phyloP scores from a whole-genome alignment of 1,140 invertebrate genomes.

The Polypedilum pembai region DNA sequence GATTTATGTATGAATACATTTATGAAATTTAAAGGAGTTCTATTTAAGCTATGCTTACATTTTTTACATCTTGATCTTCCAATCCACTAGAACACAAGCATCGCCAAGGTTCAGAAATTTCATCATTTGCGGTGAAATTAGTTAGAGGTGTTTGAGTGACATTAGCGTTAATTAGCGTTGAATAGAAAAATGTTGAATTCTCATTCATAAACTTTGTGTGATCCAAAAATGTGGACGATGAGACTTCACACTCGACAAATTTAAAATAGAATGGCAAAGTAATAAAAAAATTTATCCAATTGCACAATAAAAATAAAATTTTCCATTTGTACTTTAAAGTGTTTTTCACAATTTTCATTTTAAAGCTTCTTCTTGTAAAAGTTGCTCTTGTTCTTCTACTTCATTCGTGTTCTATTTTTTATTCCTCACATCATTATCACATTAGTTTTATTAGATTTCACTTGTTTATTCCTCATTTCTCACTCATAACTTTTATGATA shows the following conservation, averaged over 20 bases:
- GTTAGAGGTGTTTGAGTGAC: background rate
- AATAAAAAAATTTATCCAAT: too few relatives aligned
- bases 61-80: background rate
- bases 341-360: slow-evolving; percentile 1
- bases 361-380: background rate
- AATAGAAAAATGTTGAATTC: background rate
- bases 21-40: too few relatives aligned
- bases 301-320: background rate
- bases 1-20: too few relatives aligned
- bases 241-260: background rate
- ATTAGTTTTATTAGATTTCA: too few relatives aligned
- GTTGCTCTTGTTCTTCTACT: background rate
- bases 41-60: too few relatives aligned
- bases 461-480: too few relatives aligned
- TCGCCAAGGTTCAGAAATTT: background rate
- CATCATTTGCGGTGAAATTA: background rate
- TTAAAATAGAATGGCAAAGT: background rate
- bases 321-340: background rate
- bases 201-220: background rate
- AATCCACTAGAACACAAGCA: background rate
- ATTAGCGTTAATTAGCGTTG: background rate
- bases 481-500: too few relatives aligned
- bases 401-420: background rate
- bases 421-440: background rate
- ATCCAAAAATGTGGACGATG: background rate